These are phyloP conservation scores for Dipodomys ordii DNA, from an alignment of 2,113 vertebrate genomes.

Conservation along the genomic window DNA sequence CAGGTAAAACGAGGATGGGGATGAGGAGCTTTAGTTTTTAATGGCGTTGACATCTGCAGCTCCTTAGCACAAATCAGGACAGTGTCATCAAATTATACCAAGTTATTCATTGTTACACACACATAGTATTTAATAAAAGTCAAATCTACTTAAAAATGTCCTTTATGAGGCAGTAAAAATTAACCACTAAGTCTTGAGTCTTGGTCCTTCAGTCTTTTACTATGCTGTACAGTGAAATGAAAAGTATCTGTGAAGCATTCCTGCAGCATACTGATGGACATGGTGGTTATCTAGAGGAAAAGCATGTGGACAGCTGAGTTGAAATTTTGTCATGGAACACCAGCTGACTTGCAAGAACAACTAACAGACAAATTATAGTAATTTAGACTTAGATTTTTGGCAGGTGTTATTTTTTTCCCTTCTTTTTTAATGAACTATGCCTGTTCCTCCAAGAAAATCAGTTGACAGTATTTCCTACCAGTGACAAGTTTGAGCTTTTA, in stretches of 20 bases:
- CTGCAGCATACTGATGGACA: neutral
- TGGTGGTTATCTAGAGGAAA: neutral
- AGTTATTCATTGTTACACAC: neutral
- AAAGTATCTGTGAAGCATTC: neutral
- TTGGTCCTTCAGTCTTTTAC: neutral
- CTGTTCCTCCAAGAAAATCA: neutral
- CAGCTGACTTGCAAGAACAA: slow-evolving; percentile 38
- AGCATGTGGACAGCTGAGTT: neutral
- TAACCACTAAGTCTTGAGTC: slow-evolving; percentile 19
- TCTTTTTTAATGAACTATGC: neutral
- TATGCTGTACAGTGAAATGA: neutral
- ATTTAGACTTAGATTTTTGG: neutral
- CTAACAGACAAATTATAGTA: neutral
- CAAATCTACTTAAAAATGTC: slow-evolving; percentile 33
- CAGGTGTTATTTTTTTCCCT: slow-evolving; percentile 18
- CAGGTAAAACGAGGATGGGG: neutral
- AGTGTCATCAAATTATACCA: neutral
- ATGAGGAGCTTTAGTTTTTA: neutral
- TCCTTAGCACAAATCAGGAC: neutral
- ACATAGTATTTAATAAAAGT: neutral
- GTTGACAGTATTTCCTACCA: neutral
- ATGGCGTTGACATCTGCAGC: neutral
- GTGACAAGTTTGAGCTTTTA: slow-evolving; percentile 38
- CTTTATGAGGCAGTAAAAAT: slow-evolving; percentile 16
- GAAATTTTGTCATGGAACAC: neutral